Evolutionary conservation across 2,797 vertebrate genomes (phyloP).

Genomic region (Enteromius fasciolatus): DNA sequence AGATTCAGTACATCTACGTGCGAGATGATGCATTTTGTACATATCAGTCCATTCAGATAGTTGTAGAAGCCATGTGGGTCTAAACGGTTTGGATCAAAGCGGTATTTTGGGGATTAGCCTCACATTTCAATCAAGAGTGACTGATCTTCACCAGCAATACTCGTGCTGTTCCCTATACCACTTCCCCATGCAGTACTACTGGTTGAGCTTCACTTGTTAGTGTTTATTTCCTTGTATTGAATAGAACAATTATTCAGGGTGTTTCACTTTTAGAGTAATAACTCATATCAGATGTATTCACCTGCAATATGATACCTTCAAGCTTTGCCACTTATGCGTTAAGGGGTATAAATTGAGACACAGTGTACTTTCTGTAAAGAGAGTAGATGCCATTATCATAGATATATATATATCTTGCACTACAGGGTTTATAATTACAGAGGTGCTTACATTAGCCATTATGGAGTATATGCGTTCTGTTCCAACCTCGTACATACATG

Average conservation of each 20-base stretch:
- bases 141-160: conserved; percentile 63
- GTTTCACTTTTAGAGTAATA: conserved; percentile 45
- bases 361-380: not conserved
- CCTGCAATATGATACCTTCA: conserved; percentile 61
- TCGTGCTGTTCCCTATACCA: conserved; percentile 10
- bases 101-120: not conserved
- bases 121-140: conserved; percentile 29
- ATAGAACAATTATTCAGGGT: conserved; percentile 36
- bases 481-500: conserved; percentile 1
- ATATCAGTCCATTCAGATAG: conserved; percentile 33
- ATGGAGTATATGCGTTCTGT: conserved; percentile 27
- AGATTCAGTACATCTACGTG: conserved; percentile 6
- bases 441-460: conserved; percentile 66
- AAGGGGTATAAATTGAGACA: not conserved
- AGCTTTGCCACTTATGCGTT: conserved; percentile 38
- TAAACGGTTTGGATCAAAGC: conserved; percentile 14
- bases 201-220: conserved; percentile 34
- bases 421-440: conserved; percentile 65
- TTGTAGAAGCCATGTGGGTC: conserved; percentile 12
- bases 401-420: conserved; percentile 16
- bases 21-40: conserved; percentile 4
- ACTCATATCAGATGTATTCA: conserved; percentile 58
- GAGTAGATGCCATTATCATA: conserved; percentile 11
- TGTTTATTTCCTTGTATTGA: conserved; percentile 32
- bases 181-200: conserved; percentile 51